phyloP scores from a whole-genome alignment of 2,797 vertebrate species.

The Adelosebastes latens region DNA sequence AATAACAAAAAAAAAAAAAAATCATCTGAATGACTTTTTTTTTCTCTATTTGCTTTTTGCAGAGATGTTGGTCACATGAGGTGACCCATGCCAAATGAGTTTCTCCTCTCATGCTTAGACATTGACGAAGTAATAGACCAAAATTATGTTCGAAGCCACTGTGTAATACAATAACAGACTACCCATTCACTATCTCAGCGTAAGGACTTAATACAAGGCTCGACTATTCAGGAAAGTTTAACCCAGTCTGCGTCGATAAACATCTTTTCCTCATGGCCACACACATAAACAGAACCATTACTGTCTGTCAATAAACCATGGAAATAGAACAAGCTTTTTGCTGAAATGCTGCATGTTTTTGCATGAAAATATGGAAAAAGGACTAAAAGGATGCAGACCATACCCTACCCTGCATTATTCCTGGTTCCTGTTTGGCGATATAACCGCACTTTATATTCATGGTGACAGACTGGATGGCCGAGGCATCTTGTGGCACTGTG shows the following conservation, averaged over 20 bases:
- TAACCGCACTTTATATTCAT: conserved; percentile 57
- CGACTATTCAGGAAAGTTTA: not conserved
- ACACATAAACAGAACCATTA: not conserved
- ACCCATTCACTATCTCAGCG: not conserved
- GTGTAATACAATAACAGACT: conserved; percentile 20
- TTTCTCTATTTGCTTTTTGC: conserved; percentile 37
- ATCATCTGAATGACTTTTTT: conserved; percentile 55
- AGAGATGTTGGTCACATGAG: conserved; percentile 39
- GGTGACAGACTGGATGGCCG: conserved; percentile 37
- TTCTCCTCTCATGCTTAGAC: conserved; percentile 24
- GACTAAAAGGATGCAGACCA: conserved; percentile 16
- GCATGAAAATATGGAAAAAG: conserved; percentile 5
- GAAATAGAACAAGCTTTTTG: not conserved
- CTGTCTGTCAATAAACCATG: not conserved
- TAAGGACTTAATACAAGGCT: not conserved
- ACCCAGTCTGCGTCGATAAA: not conserved
- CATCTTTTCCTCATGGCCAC: not conserved
- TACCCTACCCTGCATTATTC: conserved; percentile 45
- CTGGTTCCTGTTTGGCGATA: conserved; percentile 54
- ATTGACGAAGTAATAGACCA: not conserved
- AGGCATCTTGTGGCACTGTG: conserved; percentile 38
- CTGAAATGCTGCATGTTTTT: not conserved
- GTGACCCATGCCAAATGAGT: conserved; percentile 50
- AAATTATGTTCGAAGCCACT: conserved; percentile 11
- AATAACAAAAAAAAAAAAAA: conserved; percentile 63